Base-by-base conservation (phyloP, 2,888 invertebrate genomes). In the Hoplodrina ambigua region DNA sequence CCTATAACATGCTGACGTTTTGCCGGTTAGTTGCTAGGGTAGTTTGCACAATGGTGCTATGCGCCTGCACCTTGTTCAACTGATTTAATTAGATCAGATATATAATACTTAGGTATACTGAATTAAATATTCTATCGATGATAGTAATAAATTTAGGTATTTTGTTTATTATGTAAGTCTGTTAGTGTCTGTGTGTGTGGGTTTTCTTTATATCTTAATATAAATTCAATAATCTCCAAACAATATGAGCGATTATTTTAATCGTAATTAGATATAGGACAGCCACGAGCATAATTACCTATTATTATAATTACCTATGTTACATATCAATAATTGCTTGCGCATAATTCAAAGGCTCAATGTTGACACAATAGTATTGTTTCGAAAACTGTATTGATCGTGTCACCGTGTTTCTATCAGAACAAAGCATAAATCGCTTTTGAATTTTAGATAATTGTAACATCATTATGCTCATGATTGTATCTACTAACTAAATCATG, bases 231-330 rank as follows among this genome's bases (percentile, higher is more conserved):
- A 20, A 44, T 44, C 49, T 20, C 20, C n/a, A 44, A 64, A 74
- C 55, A 74, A 55, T 41, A 50, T 64, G 54, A 44, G 74, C 41
- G 73, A 73, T 44, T 20, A 44, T 50, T 33, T 30, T 44, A 74
- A 65, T 50, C 33, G 65, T 5, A 73, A 20, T 50, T 33, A 37
- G 37, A 37, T 8, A 55, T 30, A 25, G 33, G 10, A 33, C 11
- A 46, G 46, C 0, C 17, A 46, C 17, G 15, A 41, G 46, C 44
- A 17, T 46, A 46, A 4, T 4, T 15, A 17, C 4, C 17, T 46
- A 46, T 4, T 25, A 25, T 25, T 25, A 17, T 46, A 46, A 4
- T 4, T 4, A 17, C 4, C 17, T 46, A 46, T 4, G 25, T 25
- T 25, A 41, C 11, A 41, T 11, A 8, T 41, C 10, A 41, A 41